A percentile compares a stretch with the other conserved stretches of the same genome.
These are phyloP conservation scores for Okapia johnstoni DNA, from an alignment of 2,113 vertebrate species.

Conservation along the genomic window DNA sequence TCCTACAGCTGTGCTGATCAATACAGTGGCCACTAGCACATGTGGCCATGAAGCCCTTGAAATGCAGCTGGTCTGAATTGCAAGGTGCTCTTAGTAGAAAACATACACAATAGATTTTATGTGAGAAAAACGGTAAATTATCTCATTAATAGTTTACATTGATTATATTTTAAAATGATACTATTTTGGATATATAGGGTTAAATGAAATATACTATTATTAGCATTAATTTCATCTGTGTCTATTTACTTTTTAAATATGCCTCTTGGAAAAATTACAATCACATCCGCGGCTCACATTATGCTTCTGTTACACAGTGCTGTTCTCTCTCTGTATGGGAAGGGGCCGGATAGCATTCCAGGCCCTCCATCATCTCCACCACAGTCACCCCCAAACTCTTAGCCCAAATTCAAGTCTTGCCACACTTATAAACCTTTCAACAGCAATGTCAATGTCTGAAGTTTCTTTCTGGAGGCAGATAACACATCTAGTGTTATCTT, in stretches of 20 bases:
- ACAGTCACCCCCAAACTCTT: background rate
- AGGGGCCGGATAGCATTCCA: background rate
- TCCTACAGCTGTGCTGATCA: background rate
- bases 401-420: background rate
- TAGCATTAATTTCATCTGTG: background rate
- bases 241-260: background rate
- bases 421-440: background rate
- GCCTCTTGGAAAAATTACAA: background rate
- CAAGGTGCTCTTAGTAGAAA: background rate
- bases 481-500: background rate
- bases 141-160: background rate
- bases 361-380: background rate
- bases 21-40: fast-evolving
- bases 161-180: background rate
- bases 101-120: background rate
- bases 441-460: background rate
- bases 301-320: background rate
- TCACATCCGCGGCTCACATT: background rate
- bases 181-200: background rate
- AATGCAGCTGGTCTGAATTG: background rate
- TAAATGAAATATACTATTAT: background rate
- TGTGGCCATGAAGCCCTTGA: background rate
- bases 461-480: background rate
- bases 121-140: background rate
- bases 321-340: background rate